Conservation (phyloP, 2,888 invertebrate genomes). For the Toxonevra muliebris region DNA sequence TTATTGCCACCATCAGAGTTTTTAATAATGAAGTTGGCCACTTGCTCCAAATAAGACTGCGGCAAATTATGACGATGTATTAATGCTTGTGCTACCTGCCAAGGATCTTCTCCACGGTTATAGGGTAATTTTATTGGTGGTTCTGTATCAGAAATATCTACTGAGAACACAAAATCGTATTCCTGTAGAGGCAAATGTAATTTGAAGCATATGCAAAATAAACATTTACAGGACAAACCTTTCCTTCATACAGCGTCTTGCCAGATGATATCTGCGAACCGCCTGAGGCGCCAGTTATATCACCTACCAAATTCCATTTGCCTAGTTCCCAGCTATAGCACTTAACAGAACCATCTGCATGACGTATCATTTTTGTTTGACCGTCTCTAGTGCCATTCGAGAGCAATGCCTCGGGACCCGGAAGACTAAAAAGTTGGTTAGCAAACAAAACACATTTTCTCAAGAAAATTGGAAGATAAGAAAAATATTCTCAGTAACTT, state of each 20-base stretch:
- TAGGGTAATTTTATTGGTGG: slow-evolving; percentile 91
- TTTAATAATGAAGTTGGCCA: slow-evolving; percentile 90
- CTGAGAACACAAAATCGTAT: slow-evolving; percentile 95
- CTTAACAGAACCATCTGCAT: slow-evolving; percentile 75
- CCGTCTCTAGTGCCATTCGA: slow-evolving; percentile 82
- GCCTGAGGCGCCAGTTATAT: slow-evolving; percentile 83
- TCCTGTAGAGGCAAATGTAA: slow-evolving; percentile 63
- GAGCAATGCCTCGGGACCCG: slow-evolving; percentile 80
- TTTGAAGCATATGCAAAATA: slow-evolving; percentile 55
- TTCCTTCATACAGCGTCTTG: slow-evolving; percentile 84
- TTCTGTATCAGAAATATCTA: slow-evolving; percentile 92
- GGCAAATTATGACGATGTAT: slow-evolving; percentile 85
- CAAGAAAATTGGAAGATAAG: background rate
- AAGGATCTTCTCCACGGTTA: slow-evolving; percentile 90
- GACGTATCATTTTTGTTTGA: slow-evolving; percentile 84
- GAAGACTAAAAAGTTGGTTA: slow-evolving; percentile 69
- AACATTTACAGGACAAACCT: slow-evolving; percentile 54
- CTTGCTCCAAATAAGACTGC: slow-evolving; percentile 87
- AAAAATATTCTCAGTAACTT: slow-evolving; percentile 54
- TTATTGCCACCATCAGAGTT: slow-evolving; percentile 69
- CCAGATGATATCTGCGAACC: slow-evolving; percentile 73
- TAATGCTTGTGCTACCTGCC: slow-evolving; percentile 89
- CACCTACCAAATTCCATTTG: slow-evolving; percentile 87
- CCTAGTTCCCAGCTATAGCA: slow-evolving; percentile 81
- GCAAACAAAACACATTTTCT: background rate